These are phyloP conservation scores for Pseudochromis fuscus DNA, from an alignment of 2,797 vertebrate species.

Conservation along the genomic window DNA sequence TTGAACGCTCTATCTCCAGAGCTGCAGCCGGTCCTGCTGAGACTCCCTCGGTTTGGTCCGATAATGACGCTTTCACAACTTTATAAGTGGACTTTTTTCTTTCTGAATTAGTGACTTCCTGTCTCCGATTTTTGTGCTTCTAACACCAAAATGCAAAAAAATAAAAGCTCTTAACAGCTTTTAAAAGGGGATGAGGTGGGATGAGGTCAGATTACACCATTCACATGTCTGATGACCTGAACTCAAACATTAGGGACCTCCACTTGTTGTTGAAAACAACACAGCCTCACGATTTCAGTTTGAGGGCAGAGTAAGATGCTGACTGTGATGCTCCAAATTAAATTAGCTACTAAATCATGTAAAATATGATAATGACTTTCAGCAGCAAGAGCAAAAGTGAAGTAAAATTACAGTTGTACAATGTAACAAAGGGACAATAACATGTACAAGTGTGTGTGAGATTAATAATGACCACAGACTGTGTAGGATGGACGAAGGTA, in stretches of 20 bases:
- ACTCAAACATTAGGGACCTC: background rate
- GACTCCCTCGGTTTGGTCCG: background rate
- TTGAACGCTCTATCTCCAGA: background rate
- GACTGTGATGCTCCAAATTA: background rate
- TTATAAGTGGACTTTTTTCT: background rate
- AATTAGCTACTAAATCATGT: too few relatives aligned
- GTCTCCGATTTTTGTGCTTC: background rate
- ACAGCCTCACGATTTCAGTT: background rate
- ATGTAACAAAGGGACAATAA: background rate
- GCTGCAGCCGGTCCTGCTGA: too few relatives aligned
- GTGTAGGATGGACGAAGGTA: too few relatives aligned
- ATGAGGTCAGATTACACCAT: background rate
- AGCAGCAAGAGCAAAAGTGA: background rate
- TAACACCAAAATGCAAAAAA: background rate
- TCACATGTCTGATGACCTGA: background rate
- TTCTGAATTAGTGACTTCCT: background rate
- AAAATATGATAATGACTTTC: background rate
- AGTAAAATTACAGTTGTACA: background rate
- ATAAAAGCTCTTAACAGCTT: too few relatives aligned
- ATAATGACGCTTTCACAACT: background rate
- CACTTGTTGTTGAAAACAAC: background rate
- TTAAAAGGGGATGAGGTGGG: too few relatives aligned
- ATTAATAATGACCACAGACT: too few relatives aligned
- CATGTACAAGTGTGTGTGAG: background rate
- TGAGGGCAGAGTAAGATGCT: background rate